Percentiles rank a stretch among this genome's conserved stretches.
Evolutionary conservation across 2,113 vertebrate genomes (phyloP).

Genomic region (Tautogolabrus adspersus): DNA sequence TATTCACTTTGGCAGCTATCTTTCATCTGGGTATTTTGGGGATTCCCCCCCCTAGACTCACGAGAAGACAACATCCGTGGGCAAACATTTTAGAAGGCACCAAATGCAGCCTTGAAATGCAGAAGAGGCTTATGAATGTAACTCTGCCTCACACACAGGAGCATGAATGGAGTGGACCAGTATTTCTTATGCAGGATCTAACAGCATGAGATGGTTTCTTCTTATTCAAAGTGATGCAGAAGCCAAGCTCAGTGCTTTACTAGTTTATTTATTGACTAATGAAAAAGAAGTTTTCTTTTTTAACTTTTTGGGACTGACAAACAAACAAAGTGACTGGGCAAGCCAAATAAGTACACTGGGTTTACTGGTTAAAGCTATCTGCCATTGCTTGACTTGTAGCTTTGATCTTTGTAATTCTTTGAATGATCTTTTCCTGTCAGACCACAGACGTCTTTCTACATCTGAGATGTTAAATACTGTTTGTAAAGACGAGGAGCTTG

Average conservation of each 20-base stretch:
- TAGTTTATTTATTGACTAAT: too few species aligned
- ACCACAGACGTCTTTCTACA: too few species aligned
- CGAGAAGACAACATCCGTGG: background rate
- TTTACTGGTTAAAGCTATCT: too few species aligned
- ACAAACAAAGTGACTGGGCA: background rate
- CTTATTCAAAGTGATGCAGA: background rate
- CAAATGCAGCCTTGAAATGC: background rate
- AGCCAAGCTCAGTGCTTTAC: background rate
- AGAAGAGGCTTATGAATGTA: conserved; percentile 1
- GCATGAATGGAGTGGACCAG: background rate
- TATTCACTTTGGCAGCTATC: conserved; percentile 24
- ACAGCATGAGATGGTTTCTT: background rate
- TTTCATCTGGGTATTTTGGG: conserved; percentile 19
- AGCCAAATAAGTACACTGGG: too few species aligned
- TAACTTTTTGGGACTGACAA: background rate
- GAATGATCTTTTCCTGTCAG: too few species aligned
- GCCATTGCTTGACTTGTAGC: too few species aligned
- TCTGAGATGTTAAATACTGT: too few species aligned
- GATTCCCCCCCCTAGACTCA: background rate
- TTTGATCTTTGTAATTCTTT: too few species aligned
- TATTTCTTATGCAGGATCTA: background rate
- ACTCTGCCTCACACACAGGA: background rate
- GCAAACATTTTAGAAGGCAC: background rate
- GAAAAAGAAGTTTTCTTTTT: too few species aligned
- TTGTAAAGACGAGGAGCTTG: too few species aligned